Base-by-base conservation (phyloP, 2,888 invertebrate species). In the Euplexia lucipara region DNA sequence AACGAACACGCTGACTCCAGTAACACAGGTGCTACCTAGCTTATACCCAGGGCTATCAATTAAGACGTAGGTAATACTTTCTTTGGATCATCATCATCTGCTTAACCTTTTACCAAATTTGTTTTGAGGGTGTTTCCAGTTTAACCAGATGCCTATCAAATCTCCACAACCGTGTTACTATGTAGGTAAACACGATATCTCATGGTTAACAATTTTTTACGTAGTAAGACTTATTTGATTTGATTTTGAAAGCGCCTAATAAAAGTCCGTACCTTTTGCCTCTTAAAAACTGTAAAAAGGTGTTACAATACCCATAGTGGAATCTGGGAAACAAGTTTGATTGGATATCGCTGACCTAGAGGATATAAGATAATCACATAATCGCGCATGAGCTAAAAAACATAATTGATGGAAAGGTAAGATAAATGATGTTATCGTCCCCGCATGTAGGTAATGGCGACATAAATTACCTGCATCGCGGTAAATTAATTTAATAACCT, bases 401-500 rank as follows among this genome's bases (percentile, higher is more conserved):
- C 14, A 16, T 70, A 70, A 56, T 70, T 9, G 54, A 52, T 41
- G 32, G 51, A 70, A 70, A 70, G 22, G 54, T 14, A 39, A 69
- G 14, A 51, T 63, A 35, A 34, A 41, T 18, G n/a, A 35, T 2
- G 35, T 4, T 51, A 54, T 70, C 30, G 41, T 41, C 52, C 37
- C 51, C 35, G 47, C 54, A 16, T 8, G 35, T 63, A 16, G 7
- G 35, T 63, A 63, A 70, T 70, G 53, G 9, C 32, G 22, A 70
- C 22, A 18, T 32, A 35, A 66, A 66, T 66, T 42, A 26, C 22
- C 6, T 42, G 35, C 41, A 35, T 37, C 35, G 42, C 35, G 42
- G 48, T 35, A 54, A 41, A 47, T 67, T 42, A 41, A 48, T 66
- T 48, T 30, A 66, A 56, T 48, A 41, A 30, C 20, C 20, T 18